Evolutionary conservation across 1,140 invertebrate species (phyloP).

Genomic region (Psilanteris sp.): DNA sequence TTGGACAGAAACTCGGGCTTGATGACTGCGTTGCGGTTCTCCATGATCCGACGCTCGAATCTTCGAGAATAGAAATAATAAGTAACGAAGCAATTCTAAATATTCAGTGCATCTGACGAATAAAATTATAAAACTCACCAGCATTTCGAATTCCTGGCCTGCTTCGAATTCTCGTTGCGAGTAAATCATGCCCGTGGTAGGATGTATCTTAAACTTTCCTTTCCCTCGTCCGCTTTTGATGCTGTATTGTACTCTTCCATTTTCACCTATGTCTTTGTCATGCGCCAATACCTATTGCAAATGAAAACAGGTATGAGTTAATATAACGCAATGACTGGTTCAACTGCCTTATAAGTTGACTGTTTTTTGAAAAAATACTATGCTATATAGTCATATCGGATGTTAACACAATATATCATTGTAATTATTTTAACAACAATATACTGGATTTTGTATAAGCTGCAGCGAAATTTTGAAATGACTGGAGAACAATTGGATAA

Average conservation of each 20-base stretch:
- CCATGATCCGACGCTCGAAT: conserved; percentile 91
- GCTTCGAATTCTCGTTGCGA: conserved; percentile 84
- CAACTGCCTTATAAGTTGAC: no score
- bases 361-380: no score
- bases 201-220: conserved; percentile 89
- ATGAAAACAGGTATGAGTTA: no score
- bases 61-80: conserved; percentile 71
- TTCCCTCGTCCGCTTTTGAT: conserved; percentile 88
- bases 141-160: conserved; percentile 89
- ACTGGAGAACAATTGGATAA: no score
- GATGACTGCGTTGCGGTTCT: conserved; percentile 84
- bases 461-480: no score
- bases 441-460: no score
- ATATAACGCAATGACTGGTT: no score
- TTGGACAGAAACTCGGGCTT: conserved; percentile 86
- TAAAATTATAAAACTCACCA: conserved; percentile 81
- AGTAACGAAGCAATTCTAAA: background rate
- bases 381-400: no score
- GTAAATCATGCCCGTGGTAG: conserved; percentile 89
- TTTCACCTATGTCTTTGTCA: conserved; percentile 90
- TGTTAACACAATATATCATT: no score
- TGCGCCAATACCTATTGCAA: conserved; percentile 88
- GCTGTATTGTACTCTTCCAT: conserved; percentile 89
- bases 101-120: background rate
- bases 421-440: no score